These are phyloP conservation scores for Agonopterix heracliana DNA, from an alignment of 2,888 invertebrate genomes.

Conservation along the genomic window DNA sequence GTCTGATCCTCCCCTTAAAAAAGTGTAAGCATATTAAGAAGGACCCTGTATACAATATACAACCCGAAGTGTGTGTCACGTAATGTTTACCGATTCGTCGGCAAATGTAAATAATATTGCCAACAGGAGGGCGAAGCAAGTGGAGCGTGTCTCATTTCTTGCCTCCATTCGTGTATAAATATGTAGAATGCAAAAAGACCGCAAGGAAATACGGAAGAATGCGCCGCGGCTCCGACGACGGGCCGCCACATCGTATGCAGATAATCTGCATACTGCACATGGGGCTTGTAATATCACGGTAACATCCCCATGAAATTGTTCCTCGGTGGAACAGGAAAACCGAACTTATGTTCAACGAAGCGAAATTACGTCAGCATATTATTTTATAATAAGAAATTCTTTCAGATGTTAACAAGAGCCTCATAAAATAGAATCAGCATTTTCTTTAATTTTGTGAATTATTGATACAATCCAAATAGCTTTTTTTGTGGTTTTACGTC, in stretches of 20 bases:
- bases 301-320: background rate
- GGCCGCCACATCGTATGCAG: conserved; percentile 13
- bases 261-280: conserved; percentile 4
- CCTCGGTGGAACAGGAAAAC: background rate
- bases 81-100: conserved; percentile 16
- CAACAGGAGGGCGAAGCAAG: conserved; percentile 42
- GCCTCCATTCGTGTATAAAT: conserved; percentile 47
- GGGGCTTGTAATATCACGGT: background rate
- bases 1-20: too few relatives aligned
- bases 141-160: conserved; percentile 59
- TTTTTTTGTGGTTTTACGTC: too few relatives aligned
- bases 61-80: conserved; percentile 19
- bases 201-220: conserved; percentile 52
- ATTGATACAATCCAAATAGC: too few relatives aligned
- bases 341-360: background rate
- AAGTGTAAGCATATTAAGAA: too few relatives aligned
- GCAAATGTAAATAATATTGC: conserved; percentile 29
- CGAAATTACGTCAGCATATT: background rate
- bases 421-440: too few relatives aligned
- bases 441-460: too few relatives aligned
- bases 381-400: background rate
- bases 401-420: too few relatives aligned
- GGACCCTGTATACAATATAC: too few relatives aligned
- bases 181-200: conserved; percentile 53
- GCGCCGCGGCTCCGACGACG: conserved; percentile 19